Base-by-base conservation (phyloP, 2,113 vertebrate genomes). In the Ceyx melanurus region DNA sequence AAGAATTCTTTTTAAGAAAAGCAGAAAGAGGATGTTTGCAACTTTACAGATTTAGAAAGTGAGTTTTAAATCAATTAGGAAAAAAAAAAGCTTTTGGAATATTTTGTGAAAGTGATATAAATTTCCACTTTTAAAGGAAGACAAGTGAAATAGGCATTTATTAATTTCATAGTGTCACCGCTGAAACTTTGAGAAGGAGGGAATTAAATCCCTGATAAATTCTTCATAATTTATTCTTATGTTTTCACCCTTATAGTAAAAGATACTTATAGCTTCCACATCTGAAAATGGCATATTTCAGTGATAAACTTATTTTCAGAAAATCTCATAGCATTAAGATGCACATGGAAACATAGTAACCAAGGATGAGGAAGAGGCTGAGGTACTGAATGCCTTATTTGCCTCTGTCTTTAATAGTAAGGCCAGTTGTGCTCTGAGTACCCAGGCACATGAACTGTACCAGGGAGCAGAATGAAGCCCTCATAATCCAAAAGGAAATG, bases 1-100 rank as follows among this genome's bases (percentile, higher is more conserved):
- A 56, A 84, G 82, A 86, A 83, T 88, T 84, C 86, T 94, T 94
- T 94, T 89, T 53, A 91, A 94, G 80, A 93, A 90, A 88, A 86
- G 83, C 73, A 62, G 76, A 95, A 61, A 42, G 77, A 84, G 60
- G 86, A 90, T 89, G 86, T 92, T 96, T 95, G 73, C 83, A 94
- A 78, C 83, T 90, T 90, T 92, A 94, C 89, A 86, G 77, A 88
- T 93, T 94, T 81, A 94, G 80, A 92, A 93, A 88, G 51, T 2
- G 0, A 82, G 35, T 66, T 90, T 92, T 72, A 91, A 95, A 93
- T 93, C n/a, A 92, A 94, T 92, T 84, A 75, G 14, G 5, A 50
- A 83, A 79, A 48, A 82, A 78, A 81, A 77, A 65, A 31, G 40
- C 33, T 88, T 81, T 74, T 60, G 51, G 90, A 84, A 65, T 93